Evolutionary conservation across 2,888 invertebrate genomes (phyloP), one percentile per base, ranked within the genome.

Genomic region (Brenthis daphne): DNA sequence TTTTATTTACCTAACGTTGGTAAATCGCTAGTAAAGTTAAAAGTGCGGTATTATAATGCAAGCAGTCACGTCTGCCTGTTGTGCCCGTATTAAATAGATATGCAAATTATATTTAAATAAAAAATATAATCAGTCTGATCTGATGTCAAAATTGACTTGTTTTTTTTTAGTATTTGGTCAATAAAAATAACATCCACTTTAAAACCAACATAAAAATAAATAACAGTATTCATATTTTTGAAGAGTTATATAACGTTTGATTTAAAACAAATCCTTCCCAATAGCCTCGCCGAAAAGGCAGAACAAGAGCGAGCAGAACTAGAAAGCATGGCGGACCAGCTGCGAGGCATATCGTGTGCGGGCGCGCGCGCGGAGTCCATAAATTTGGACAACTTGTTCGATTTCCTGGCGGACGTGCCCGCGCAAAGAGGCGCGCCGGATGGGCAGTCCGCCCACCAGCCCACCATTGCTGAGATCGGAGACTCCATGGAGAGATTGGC

Each of bases 301-400:
- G 93, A 94, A 78, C 93, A 94, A 73, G 92, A 94, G 70, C 94
- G 95, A 29, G 94, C 92, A 0, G 94, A 95, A 76, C 82, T 94
- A 14, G 88, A 90, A 55, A 90, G 81, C 64, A 92, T 92, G 90
- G 91, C 92, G 5, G 92, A 85, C 72, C 90, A 90, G 63, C 84
- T 92, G 8, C 89, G 92, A 1, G 90, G 87, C 0, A 78, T 90
- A 0, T 85, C 85, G 29, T 86, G 84, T 64, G 82, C 85, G 24
- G 79, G 85, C 70, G 84, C 87, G 12, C 85, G 94, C n/a, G 87
- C 95, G 11, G 97, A 97, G 80, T 96, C 96, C 0, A 96, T 98
- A 0, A 97, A 98, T 84, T 89, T 98, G 79, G 98, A 98, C 86
- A 97, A 97, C 86, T 90, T 98, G 78, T 98, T 98, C 89, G 97